Evolutionary conservation across 2,888 invertebrate genomes (phyloP), one percentile per base, ranked within the genome.

Genomic region (Hirtodrosophila cameraria): DNA sequence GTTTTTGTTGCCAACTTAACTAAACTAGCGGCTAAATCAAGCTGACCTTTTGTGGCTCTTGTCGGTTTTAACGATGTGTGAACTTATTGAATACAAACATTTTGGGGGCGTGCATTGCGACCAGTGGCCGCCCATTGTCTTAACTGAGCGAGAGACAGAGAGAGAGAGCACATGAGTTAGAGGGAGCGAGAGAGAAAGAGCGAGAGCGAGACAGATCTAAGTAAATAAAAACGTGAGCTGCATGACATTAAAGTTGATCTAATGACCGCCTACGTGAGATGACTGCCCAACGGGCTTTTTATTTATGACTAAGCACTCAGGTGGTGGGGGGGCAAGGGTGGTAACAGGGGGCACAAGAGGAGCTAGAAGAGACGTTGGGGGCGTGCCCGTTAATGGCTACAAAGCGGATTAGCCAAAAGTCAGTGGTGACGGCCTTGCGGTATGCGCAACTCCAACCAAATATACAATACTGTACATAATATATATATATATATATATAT

Each of bases 151-250:
- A 11, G 53, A 13, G 43, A 11, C 3, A 27, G 50, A 20, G 35
- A 30, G 30, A 13, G n/a, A 20, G 25, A 6, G 13, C 15, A 8
- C n/a, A 27, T 8, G 33, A 6, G 27, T 23, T 16, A 11, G 18
- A 27, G 39, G 2, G 15, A 35, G 45, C 3, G 39, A 8, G n/a
- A 5, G 38, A 18, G 18, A 7, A 16, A 11, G 16, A 6, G 27
- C 28, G 42, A 25, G 55, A 52, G 11, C 8, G 36, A 18, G 39
- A 25, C 20, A 75, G 60, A 69, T 82, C 71, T 66, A 69, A 77
- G 77, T 70, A 83, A 83, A 83, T 79, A 77, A 77, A 83, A 73
- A 81, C 81, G 81, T 81, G 84, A 73, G 68, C 61, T 73, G 81
- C 81, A 81, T 81, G 48, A 35, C 59, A 73, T 75, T 77, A 68